Conservation (phyloP, 2,113 vertebrate genomes). For the Anhinga anhinga region DNA sequence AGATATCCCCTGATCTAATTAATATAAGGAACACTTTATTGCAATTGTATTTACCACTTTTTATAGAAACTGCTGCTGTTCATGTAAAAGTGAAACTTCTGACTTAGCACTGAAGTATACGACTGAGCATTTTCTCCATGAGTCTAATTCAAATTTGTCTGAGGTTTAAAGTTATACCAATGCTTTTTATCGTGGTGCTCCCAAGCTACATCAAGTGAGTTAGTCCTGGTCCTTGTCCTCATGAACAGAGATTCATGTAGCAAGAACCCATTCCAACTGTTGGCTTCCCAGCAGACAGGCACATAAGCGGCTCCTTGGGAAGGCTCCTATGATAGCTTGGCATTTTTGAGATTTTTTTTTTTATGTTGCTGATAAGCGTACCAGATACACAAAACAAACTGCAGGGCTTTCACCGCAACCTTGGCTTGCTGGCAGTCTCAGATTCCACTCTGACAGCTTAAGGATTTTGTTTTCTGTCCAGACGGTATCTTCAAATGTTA, state of each 20-base stretch:
- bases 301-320: background rate
- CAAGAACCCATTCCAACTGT: background rate
- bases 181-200: background rate
- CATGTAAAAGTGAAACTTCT: background rate
- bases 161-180: background rate
- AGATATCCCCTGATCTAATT: background rate
- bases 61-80: background rate
- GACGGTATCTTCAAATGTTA: background rate
- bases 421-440: background rate
- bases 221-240: background rate
- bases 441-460: background rate
- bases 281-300: background rate
- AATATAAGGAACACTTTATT: background rate
- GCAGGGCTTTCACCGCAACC: rapidly evolving
- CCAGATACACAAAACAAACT: background rate
- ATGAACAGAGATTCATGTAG: background rate
- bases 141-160: background rate
- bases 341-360: background rate
- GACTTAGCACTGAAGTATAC: background rate
- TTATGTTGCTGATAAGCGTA: conserved; percentile 22
- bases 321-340: background rate
- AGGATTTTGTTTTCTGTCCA: background rate
- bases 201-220: background rate
- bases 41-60: background rate
- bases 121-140: background rate